Base-by-base conservation (phyloP, 2,888 invertebrate genomes). In the Rutpela maculata region DNA sequence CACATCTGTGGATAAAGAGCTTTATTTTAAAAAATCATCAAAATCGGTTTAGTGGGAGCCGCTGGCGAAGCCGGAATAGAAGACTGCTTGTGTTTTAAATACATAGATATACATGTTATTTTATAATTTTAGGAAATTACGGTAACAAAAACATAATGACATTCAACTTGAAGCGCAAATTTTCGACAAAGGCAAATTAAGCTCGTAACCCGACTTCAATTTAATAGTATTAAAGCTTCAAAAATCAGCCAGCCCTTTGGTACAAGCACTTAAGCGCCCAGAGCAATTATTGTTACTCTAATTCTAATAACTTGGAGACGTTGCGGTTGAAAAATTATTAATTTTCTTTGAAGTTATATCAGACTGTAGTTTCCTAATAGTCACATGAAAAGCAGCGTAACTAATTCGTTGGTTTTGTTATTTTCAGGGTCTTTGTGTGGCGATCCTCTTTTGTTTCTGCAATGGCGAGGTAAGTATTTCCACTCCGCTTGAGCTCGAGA, bases 361-460 rank as follows among this genome's bases (percentile, higher is more conserved):
- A 31, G n/a, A 15, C 59, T 59, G 19, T 57, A 18, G 17, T 70
- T 70, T 17, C 38, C 12, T n/a, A 26, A 38, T 35, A 72, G 31
- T 7, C 31, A 9, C 66, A 17, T 38, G 15, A 43, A 35, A 60
- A n/a, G 43, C 15, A 12, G 60, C 60, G 43, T 70, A 38, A 63
- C 72, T 72, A 72, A 72, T 62, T 50, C 62, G 55, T 50, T 38
- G 11, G 18, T 67, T 72, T 63, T 50, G 12, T 81, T 87, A 85
- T 86, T 83, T 91, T 91, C 94, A 98, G 95, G 98, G 98, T 78
- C 93, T 98, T 77, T 97, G 96, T 89, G 98, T 98, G 72, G 97
- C 98, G 55, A 93, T 96, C 80, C 93, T 98, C 69, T 97, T 97
- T 91, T 97, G 97, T 89, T 98, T 98, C 92, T 97, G 95, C 91